A percentile compares a stretch with the other conserved stretches of the same genome.
These are phyloP conservation scores for Hipposideros armiger DNA, from an alignment of 2,113 vertebrate genomes.

Conservation along the genomic window DNA sequence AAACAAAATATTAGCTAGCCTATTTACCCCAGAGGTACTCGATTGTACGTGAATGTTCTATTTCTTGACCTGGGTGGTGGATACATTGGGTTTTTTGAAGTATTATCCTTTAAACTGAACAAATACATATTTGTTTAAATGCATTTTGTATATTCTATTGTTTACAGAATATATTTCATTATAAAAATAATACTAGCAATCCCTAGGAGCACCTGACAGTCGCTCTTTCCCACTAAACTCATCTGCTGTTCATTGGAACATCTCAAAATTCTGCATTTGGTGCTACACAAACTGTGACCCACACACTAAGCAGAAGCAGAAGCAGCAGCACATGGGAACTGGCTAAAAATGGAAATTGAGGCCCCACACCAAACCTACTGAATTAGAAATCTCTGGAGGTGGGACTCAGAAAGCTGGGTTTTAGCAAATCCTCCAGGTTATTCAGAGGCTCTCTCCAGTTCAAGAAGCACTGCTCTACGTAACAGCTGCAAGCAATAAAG, in stretches of 20 bases:
- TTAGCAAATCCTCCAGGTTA: neutral
- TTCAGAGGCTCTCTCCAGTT: neutral
- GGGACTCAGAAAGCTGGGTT: neutral
- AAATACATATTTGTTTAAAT: slow-evolving; percentile 14
- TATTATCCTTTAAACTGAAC: neutral
- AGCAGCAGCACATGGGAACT: neutral
- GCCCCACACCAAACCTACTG: neutral
- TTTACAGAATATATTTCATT: neutral
- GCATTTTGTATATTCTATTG: neutral
- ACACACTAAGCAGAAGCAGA: neutral
- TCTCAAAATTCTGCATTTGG: neutral
- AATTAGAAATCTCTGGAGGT: neutral
- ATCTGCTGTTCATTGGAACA: neutral
- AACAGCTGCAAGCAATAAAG: neutral
- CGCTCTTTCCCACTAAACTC: neutral
- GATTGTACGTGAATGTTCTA: neutral
- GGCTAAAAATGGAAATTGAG: neutral
- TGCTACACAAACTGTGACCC: neutral
- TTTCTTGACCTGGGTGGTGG: neutral
- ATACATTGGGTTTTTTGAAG: neutral
- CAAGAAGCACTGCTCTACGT: neutral
- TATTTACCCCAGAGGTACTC: neutral
- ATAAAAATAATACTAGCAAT: neutral
- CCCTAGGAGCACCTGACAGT: neutral
- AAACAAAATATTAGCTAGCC: neutral